Base-by-base conservation (phyloP, 2,888 invertebrate genomes). In the Teinopalpus imperialis region DNA sequence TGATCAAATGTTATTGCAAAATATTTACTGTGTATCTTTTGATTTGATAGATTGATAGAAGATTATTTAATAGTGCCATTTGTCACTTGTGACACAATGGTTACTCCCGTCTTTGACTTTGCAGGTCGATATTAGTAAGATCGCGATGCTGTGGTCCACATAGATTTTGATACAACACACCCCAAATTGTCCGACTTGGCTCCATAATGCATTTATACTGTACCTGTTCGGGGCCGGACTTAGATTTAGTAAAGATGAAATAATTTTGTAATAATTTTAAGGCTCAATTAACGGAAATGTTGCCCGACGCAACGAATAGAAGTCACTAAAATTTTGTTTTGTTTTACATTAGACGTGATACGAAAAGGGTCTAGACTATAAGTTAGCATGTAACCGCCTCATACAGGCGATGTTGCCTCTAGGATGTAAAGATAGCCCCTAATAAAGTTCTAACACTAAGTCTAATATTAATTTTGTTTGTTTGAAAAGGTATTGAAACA, bases 401-500 rank as follows among this genome's bases (percentile, higher is more conserved):
- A 52, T 43, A 31, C 57, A 60, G 76, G 72, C 69, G 46, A 66
- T 66, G 67, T 63, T 70, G 81, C 82, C 79, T 80, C 72, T 85
- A 83, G 82, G 69, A 71, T 81, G 75, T 82, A 83, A 81, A 74
- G 72, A 69, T 82, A 83, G 78, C 66, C 75, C 30, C 72, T 69
- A 83, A 87, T 85, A 86, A 86, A 87, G 81, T 66, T 80, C 74
- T 77, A 76, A 81, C 72, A 79, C 74, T 76, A 88, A 90, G 85
- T 90, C 91, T 91, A 91, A 91, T 91, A 80, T 89, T 90, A 88
- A 91, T 91, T 93, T 93, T 93, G 92, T 93, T 93, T 93, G 92
- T 93, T 93, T 93, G 91, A 92, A 91, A 93, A 93, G 93, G 93
- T 93, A 92, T 92, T 92, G 92, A 93, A 93, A 92, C 92, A 93